These are phyloP conservation scores for Tetragonisca angustula DNA, from an alignment of 2,888 invertebrate genomes.

Conservation along the genomic window DNA sequence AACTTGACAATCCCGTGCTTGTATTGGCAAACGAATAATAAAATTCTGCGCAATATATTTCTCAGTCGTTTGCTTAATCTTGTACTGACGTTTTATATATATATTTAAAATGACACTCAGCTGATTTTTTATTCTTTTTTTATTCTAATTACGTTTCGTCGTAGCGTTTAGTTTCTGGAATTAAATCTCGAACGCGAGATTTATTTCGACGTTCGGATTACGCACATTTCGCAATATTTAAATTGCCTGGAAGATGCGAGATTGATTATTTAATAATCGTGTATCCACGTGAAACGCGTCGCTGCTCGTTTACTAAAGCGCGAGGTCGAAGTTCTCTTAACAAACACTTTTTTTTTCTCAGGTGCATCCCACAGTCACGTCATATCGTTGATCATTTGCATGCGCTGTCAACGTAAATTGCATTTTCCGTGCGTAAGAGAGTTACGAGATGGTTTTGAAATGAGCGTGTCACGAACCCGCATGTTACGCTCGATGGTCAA, in stretches of 20 bases:
- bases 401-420: no score
- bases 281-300: background rate
- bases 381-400: background rate
- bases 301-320: background rate
- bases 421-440: background rate
- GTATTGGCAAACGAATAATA: background rate
- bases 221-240: background rate
- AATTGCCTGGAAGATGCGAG: background rate
- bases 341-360: background rate
- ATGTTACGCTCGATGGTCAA: background rate
- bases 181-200: background rate
- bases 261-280: background rate
- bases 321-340: background rate
- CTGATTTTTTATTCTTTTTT: no score
- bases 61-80: background rate
- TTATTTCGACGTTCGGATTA: background rate
- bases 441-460: slow-evolving; percentile 2
- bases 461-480: background rate
- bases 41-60: background rate
- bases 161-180: no score
- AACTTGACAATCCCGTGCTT: background rate
- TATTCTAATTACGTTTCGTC: no score
- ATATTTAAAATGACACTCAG: no score
- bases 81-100: background rate
- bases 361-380: background rate